phyloP scores from a whole-genome alignment of 2,113 vertebrate genomes.

The Oryzias celebensis region DNA sequence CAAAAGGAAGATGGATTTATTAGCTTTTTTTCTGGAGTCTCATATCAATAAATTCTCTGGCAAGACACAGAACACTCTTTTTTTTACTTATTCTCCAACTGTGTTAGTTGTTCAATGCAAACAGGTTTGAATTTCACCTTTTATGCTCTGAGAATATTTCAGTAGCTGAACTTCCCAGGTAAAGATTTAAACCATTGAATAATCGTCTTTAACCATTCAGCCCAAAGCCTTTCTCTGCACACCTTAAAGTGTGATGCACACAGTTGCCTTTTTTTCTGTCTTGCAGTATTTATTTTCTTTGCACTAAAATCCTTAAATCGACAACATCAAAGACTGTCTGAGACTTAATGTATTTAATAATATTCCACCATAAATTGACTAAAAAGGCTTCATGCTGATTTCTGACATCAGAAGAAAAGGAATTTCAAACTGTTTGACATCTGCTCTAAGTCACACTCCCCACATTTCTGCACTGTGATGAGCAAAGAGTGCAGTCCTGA shows the following conservation, averaged over 20 bases:
- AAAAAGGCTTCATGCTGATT: background rate
- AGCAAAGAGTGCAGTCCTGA: background rate
- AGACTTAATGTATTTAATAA: constrained; percentile 4
- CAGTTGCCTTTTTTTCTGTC: background rate
- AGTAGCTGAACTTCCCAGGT: too few species aligned
- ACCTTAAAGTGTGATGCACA: background rate
- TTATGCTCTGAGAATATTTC: too few species aligned
- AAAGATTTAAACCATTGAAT: too few species aligned
- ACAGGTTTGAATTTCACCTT: too few species aligned
- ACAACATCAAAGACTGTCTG: background rate
- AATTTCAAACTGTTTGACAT: constrained; percentile 1
- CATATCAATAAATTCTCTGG: too few species aligned
- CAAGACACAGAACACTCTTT: too few species aligned
- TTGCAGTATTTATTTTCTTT: background rate
- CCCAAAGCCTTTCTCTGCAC: too few species aligned
- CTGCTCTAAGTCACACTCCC: background rate
- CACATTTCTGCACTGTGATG: background rate
- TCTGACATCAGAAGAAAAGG: background rate
- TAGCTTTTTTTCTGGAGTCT: too few species aligned
- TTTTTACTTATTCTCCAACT: too few species aligned
- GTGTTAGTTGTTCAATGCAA: too few species aligned
- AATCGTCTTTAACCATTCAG: too few species aligned
- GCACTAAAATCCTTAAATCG: constrained; percentile 5
- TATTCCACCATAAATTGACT: constrained; percentile 2
- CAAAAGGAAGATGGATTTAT: too few species aligned